Conservation (phyloP, 2,113 vertebrate genomes). For the Oenanthe melanoleuca region DNA sequence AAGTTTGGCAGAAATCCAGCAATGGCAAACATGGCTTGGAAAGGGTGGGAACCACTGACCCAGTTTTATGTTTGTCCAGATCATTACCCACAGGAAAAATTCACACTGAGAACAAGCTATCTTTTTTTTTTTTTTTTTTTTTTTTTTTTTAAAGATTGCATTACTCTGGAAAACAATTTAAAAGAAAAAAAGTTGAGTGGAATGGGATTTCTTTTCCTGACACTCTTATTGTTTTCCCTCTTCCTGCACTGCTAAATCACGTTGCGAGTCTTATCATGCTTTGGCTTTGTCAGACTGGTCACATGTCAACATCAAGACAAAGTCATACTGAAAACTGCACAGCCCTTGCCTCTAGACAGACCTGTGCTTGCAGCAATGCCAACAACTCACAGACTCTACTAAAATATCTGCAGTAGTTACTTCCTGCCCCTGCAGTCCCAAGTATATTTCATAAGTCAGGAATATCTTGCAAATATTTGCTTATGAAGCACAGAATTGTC, state of each 20-base stretch:
- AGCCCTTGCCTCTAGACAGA: neutral
- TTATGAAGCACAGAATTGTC: neutral
- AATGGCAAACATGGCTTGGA: neutral
- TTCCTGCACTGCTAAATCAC: slow-evolving; percentile 45
- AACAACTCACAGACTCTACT: neutral
- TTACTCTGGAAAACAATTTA: neutral
- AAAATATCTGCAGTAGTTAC: neutral
- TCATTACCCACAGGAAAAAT: slow-evolving; percentile 32
- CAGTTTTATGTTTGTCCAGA: slow-evolving; percentile 20
- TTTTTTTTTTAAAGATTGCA: neutral
- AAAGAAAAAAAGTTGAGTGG: neutral
- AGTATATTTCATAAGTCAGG: neutral
- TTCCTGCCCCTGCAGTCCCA: neutral
- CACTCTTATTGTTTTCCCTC: slow-evolving; percentile 50
- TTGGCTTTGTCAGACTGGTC: neutral
- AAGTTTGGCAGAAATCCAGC: slow-evolving; percentile 10
- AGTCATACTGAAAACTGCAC: slow-evolving; percentile 10
- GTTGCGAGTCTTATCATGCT: neutral
- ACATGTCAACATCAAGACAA: slow-evolving; percentile 39
- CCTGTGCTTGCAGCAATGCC: neutral
- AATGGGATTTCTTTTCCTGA: slow-evolving; percentile 26
- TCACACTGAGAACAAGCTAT: neutral
- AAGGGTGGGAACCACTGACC: slow-evolving; percentile 18
- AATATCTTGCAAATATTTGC: neutral
- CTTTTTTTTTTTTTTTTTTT: neutral